phyloP scores from a whole-genome alignment of 2,113 vertebrate species.

The Caracal caracal region DNA sequence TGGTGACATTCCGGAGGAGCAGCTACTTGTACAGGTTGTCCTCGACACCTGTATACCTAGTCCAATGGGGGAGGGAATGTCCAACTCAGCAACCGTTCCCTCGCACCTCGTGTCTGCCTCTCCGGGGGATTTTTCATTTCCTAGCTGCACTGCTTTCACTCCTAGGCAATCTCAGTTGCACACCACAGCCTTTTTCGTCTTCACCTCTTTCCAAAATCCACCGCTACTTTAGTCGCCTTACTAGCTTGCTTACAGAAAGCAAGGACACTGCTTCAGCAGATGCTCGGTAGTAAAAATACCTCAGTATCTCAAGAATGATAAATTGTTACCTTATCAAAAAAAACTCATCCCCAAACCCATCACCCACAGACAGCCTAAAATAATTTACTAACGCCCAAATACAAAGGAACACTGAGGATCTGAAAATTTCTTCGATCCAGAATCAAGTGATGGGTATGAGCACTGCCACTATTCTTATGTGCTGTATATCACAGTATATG shows the following conservation, averaged over 20 bases:
- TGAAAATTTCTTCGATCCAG: background rate
- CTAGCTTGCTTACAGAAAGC: background rate
- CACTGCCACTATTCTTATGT: background rate
- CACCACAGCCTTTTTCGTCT: background rate
- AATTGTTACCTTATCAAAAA: background rate
- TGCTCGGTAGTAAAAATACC: background rate
- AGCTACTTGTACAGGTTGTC: background rate
- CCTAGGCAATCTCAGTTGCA: background rate
- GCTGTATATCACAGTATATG: background rate
- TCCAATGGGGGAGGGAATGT: background rate
- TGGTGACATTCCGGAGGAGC: background rate
- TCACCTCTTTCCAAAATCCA: background rate
- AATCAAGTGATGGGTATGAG: background rate
- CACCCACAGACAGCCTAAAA: background rate
- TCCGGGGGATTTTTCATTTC: background rate
- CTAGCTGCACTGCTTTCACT: background rate
- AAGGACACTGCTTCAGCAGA: background rate
- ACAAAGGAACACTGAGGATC: background rate
- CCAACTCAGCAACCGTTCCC: background rate
- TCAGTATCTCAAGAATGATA: background rate
- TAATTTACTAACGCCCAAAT: background rate
- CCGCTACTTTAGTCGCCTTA: background rate
- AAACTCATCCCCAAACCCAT: background rate
- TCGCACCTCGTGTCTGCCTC: background rate
- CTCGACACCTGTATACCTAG: background rate